phyloP scores from a whole-genome alignment of 1,140 invertebrate species.

The Listronotus oregonensis region DNA sequence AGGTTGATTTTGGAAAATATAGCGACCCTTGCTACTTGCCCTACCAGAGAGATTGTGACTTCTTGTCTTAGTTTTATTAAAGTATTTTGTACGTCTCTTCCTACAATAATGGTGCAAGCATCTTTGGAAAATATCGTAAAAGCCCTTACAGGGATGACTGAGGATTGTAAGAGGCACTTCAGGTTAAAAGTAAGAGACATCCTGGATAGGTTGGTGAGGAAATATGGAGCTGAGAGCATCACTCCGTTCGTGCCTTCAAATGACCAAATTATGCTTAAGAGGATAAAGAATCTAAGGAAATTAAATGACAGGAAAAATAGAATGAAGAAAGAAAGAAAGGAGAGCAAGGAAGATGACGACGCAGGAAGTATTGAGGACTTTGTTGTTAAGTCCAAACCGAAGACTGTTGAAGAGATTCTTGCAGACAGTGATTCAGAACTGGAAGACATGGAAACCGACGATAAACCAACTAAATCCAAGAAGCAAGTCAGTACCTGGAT shows the following conservation, averaged over 20 bases:
- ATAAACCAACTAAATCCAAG: slow-evolving; percentile 57
- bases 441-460: slow-evolving; percentile 65
- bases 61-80: slow-evolving; percentile 77
- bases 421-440: slow-evolving; percentile 73
- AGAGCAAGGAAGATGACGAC: slow-evolving; percentile 51
- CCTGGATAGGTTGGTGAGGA: slow-evolving; percentile 76
- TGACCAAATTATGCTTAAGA: slow-evolving; percentile 73
- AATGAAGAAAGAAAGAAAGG: slow-evolving; percentile 59
- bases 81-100: slow-evolving; percentile 57
- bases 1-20: slow-evolving; percentile 74
- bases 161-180: slow-evolving; percentile 84
- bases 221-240: slow-evolving; percentile 79
- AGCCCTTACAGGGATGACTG: slow-evolving; percentile 73
- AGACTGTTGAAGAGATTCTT: slow-evolving; percentile 77
- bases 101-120: slow-evolving; percentile 46
- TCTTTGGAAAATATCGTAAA: slow-evolving; percentile 47
- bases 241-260: slow-evolving; percentile 69
- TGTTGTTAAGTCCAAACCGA: slow-evolving; percentile 60
- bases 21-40: slow-evolving; percentile 64
- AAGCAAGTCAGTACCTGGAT: slow-evolving; percentile 73
- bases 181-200: slow-evolving; percentile 83
- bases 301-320: slow-evolving; percentile 76
- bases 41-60: slow-evolving; percentile 73
- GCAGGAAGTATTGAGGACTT: slow-evolving; percentile 56
- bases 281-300: slow-evolving; percentile 84